Conservation (phyloP, 2,113 vertebrate species). For the Laticauda laticaudata region DNA sequence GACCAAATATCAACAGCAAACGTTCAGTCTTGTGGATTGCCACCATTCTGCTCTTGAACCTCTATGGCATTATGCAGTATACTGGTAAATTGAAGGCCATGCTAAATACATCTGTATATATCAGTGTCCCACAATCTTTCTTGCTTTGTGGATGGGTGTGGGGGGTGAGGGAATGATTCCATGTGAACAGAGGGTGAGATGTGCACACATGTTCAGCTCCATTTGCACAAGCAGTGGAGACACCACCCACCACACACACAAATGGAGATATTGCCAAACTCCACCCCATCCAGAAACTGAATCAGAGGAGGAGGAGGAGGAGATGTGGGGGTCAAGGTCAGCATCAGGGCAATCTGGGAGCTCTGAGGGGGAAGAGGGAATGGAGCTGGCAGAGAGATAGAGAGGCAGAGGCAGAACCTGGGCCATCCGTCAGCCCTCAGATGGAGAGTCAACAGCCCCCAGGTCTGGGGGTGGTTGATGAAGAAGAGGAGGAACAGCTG, state of each 20-base stretch:
- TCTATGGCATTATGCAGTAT: background rate
- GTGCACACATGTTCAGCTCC: background rate
- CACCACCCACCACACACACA: background rate
- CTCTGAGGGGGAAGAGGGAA: no score
- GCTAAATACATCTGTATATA: background rate
- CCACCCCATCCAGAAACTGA: no score
- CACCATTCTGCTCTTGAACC: background rate
- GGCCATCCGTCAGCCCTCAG: no score
- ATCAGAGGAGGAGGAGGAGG: no score
- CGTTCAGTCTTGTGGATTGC: background rate
- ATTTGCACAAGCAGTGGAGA: background rate
- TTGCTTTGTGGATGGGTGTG: background rate
- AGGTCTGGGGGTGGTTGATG: no score
- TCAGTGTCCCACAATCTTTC: background rate
- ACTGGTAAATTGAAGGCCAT: background rate
- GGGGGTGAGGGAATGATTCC: background rate
- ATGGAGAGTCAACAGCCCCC: no score
- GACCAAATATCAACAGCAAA: background rate
- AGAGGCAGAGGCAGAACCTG: no score
- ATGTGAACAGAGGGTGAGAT: background rate
- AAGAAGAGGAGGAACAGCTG: no score
- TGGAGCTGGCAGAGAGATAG: no score
- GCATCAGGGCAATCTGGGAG: no score
- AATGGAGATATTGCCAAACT: background rate
- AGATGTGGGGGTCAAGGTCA: no score